Conservation (phyloP, 2,888 invertebrate species). For the Brachynemurus nebulosus region DNA sequence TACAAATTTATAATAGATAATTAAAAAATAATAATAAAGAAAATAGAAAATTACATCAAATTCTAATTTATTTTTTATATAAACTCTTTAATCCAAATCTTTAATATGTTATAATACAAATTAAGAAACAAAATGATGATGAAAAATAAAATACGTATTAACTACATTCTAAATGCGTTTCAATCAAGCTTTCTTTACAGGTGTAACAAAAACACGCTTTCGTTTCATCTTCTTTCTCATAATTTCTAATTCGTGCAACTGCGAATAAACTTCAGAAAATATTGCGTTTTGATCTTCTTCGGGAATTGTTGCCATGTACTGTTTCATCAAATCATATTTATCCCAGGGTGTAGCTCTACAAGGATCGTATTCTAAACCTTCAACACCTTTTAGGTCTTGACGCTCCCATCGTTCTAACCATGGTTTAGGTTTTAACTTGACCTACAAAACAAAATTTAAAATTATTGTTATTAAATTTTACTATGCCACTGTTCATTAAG, state of each 20-base stretch:
- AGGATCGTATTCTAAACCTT: slow-evolving; percentile 35
- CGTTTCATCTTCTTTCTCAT: slow-evolving; percentile 47
- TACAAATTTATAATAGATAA: no score
- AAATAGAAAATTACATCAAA: no score
- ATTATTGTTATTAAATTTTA: not conserved
- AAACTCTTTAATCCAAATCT: no score
- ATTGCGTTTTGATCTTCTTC: slow-evolving; percentile 79
- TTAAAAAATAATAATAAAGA: no score
- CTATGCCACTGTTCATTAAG: no score
- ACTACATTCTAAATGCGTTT: no score
- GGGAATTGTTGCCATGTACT: slow-evolving; percentile 73
- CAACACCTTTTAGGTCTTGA: slow-evolving; percentile 58
- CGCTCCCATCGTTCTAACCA: slow-evolving; percentile 89
- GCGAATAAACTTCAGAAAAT: slow-evolving; percentile 67
- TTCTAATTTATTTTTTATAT: no score
- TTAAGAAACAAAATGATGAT: no score
- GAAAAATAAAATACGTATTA: no score
- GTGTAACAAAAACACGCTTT: slow-evolving; percentile 45
- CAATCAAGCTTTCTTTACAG: slow-evolving; percentile 36
- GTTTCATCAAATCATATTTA: slow-evolving; percentile 87
- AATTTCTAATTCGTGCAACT: slow-evolving; percentile 56
- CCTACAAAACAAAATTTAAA: slow-evolving; percentile 29
- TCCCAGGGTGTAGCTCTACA: slow-evolving; percentile 60
- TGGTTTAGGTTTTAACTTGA: slow-evolving; percentile 63
- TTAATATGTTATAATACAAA: no score